Percentiles rank a stretch among this genome's conserved stretches.
Evolutionary conservation across 2,888 invertebrate genomes (phyloP).

Genomic region (Stegophylla sp.): DNA sequence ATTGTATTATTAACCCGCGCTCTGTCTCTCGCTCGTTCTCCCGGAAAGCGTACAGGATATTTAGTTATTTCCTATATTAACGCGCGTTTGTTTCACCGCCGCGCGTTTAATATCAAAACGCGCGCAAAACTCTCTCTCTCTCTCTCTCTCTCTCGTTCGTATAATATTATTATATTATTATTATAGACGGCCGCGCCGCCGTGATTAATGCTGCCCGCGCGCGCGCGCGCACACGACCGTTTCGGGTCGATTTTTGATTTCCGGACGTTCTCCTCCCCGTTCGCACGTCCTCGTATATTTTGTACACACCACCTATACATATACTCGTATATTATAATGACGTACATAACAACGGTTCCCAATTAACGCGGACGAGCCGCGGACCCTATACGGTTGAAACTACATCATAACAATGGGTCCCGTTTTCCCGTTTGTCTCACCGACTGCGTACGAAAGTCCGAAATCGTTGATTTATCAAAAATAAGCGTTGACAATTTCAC

Average conservation of each 20-base stretch:
- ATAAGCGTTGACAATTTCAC: too few species aligned
- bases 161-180: neutral
- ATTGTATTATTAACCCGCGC: too few species aligned
- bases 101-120: constrained; percentile 48
- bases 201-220: constrained; percentile 43
- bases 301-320: neutral
- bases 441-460: too few species aligned
- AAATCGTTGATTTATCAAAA: too few species aligned
- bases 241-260: constrained; percentile 59
- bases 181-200: constrained; percentile 2
- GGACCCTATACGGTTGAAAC: too few species aligned
- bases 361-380: too few species aligned
- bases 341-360: too few species aligned
- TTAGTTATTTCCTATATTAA: constrained; percentile 58
- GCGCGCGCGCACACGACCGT: constrained; percentile 5
- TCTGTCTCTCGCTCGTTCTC: neutral
- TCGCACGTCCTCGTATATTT: neutral
- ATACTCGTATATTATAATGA: too few species aligned
- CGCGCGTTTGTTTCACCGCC: constrained; percentile 45
- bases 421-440: too few species aligned
- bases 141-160: neutral
- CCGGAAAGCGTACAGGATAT: constrained; percentile 58
- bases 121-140: constrained; percentile 16
- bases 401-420: neutral
- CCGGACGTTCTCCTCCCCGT: neutral